Evolutionary conservation across 2,113 vertebrate genomes (phyloP), one percentile per base, ranked within the genome.

Genomic region (Tiliqua scincoides): DNA sequence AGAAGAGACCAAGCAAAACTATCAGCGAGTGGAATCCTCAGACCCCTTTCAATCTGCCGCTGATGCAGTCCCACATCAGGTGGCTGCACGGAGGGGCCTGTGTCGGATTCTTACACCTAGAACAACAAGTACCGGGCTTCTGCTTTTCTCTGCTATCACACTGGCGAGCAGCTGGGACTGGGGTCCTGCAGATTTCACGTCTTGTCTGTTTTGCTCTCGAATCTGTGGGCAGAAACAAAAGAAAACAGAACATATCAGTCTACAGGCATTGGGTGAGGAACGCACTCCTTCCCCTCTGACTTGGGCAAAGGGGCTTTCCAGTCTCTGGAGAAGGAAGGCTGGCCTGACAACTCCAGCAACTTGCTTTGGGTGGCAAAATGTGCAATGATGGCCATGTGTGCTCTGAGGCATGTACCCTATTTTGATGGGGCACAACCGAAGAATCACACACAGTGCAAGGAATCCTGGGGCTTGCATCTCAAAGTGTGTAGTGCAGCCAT

Each of bases 171-270:
- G 96, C 94, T 99, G 99, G 0, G 99, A 99, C 94, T 99, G 99
- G 0, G 99, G 99, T 2, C 98, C 98, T 0, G 99, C 99, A 0
- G 98, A 99, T 91, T 99, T 99, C 96, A 98, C 97, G 0, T 99
- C 99, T 93, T 99, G 98, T 7, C 98, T 98, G 91, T 99, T 99
- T 90, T 98, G 98, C 89, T 99, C 98, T 73, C 99, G 97, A 85
- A 99, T 99, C 99, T 97, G 87, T 0, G 11, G 57, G 72, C 0
- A 9, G 85, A 68, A 61, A 0, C 30, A 21, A 65, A 81, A 48
- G 57, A 21, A 25, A 25, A 17, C 12, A 30, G 23, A 1, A 3
- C 6, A 52, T n/a, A 21, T 11, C 23, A 37, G 27, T 54, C 59
- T 43, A 32, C 37, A 14, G 61, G 61, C 14, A 27, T 14, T 4